A percentile compares a stretch with the other conserved stretches of the same genome.
phyloP scores from a whole-genome alignment of 2,113 vertebrate species.

The Varanus komodoensis region DNA sequence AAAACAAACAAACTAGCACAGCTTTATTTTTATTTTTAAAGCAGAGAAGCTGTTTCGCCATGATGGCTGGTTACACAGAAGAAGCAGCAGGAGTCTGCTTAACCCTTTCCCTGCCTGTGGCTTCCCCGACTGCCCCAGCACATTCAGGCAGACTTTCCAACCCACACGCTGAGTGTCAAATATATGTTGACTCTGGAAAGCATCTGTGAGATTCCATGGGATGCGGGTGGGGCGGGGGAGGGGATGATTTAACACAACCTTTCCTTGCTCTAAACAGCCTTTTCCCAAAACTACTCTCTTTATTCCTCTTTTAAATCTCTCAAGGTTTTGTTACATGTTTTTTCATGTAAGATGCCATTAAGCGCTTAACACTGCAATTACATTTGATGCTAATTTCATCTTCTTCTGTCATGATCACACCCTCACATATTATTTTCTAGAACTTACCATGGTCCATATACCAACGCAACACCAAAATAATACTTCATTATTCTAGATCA shows the following conservation, averaged over 20 bases:
- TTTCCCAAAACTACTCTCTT: neutral
- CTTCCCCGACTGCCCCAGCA: neutral
- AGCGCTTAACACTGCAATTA: neutral
- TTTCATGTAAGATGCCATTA: no score
- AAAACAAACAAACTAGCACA: neutral
- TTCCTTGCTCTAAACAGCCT: neutral
- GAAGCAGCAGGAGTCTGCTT: neutral
- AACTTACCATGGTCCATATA: neutral
- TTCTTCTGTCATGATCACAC: neutral
- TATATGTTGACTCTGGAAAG: no score
- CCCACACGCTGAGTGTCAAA: no score
- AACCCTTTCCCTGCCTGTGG: neutral
- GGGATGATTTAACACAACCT: neutral
- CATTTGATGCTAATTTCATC: neutral
- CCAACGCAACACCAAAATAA: neutral
- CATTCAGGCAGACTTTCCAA: neutral
- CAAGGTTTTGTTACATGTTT: no score
- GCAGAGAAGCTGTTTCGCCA: neutral
- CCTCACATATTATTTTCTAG: neutral
- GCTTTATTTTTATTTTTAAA: neutral
- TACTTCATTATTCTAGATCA: neutral
- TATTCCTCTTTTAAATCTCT: neutral
- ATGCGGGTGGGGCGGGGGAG: neutral
- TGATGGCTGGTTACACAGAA: neutral
- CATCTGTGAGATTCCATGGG: neutral